Evolutionary conservation across 2,797 vertebrate species (phyloP).

Genomic region (Propithecus perrieri): DNA sequence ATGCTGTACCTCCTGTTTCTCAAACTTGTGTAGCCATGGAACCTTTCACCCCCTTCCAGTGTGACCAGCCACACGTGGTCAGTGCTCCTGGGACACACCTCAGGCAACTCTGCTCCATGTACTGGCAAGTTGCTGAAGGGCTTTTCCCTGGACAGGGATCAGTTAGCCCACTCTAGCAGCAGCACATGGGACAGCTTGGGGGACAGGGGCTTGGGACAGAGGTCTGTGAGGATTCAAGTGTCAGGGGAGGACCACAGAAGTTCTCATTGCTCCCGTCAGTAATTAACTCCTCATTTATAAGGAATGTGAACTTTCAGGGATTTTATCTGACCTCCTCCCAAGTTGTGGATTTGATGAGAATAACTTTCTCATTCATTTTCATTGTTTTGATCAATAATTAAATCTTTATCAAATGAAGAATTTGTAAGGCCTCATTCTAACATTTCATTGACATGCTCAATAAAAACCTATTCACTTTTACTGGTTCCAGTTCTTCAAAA

Average conservation of each 20-base stretch:
- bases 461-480: not conserved
- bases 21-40: not conserved
- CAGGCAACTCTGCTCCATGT: fast-evolving
- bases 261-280: not conserved
- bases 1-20: not conserved
- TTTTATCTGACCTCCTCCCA: not conserved
- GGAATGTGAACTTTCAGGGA: not conserved
- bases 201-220: not conserved
- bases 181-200: not conserved
- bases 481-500: not conserved
- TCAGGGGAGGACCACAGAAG: not conserved
- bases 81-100: not conserved
- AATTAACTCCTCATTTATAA: not conserved
- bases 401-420: not conserved
- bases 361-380: not conserved
- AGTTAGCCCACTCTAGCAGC: not conserved
- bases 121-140: not conserved
- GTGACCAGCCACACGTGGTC: fast-evolving
- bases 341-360: not conserved
- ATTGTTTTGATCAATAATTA: slow-evolving; percentile 6
- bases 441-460: not conserved
- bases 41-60: not conserved
- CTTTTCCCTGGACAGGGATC: not conserved
- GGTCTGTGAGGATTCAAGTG: not conserved
- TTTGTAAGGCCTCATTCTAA: not conserved